Conservation (phyloP, 2,888 invertebrate genomes). For the Coremacera marginata region DNA sequence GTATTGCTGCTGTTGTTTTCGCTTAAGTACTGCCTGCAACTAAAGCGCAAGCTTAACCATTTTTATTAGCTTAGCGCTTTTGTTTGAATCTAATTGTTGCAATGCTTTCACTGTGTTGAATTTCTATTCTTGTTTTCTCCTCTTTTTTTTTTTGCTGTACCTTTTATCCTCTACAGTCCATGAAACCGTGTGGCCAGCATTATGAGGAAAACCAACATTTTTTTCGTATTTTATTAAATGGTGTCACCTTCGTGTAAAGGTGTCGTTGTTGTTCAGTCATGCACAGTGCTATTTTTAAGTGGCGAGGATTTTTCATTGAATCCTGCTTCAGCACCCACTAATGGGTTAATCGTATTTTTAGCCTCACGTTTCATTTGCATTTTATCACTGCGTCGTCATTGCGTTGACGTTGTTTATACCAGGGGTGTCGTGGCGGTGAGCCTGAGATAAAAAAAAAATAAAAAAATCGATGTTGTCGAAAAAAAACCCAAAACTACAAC, state of each 20-base stretch:
- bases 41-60: slow-evolving; percentile 5
- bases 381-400: slow-evolving; percentile 11
- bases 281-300: neutral
- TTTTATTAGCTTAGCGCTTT: neutral
- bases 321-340: neutral
- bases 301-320: neutral
- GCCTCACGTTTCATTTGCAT: slow-evolving; percentile 35
- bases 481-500: too few relatives aligned
- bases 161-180: neutral
- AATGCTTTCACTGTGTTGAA: neutral
- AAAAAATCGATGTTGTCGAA: too few relatives aligned
- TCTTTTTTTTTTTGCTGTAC: neutral
- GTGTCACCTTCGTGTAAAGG: neutral
- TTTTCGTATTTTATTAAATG: neutral
- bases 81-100: slow-evolving; percentile 11
- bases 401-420: neutral
- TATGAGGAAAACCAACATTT: neutral
- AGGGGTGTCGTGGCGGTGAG: too few relatives aligned
- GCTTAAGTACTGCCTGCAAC: neutral
- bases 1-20: neutral
- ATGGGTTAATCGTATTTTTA: slow-evolving; percentile 36
- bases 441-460: too few relatives aligned
- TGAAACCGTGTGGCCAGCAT: neutral
- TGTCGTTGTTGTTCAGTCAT: neutral
- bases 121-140: neutral